A percentile compares a stretch with the other conserved stretches of the same genome.
phyloP scores from a whole-genome alignment of 2,113 vertebrate species.

The Polypterus bichir region DNA sequence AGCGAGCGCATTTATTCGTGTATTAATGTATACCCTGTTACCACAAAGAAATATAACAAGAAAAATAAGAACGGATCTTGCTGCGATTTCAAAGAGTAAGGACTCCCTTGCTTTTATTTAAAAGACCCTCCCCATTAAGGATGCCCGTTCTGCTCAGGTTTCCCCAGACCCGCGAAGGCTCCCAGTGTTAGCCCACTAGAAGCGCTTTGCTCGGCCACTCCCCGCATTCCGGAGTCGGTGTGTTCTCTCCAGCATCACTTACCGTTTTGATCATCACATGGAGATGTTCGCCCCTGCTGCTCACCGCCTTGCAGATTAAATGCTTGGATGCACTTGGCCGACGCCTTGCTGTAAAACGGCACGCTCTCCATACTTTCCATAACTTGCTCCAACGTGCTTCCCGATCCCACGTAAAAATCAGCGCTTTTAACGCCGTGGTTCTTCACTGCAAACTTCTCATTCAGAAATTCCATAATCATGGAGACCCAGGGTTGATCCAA shows the following conservation, averaged over 20 bases:
- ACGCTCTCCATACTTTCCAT: conserved; percentile 88
- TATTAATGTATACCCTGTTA: too few relatives aligned
- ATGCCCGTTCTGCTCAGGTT: too few relatives aligned
- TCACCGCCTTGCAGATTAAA: conserved; percentile 71
- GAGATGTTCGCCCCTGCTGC: conserved; percentile 66
- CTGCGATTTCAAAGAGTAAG: too few relatives aligned
- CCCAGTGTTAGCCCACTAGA: too few relatives aligned
- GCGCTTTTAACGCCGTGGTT: conserved; percentile 67
- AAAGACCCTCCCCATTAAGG: too few relatives aligned
- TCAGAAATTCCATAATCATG: conserved; percentile 90
- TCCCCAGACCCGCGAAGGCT: too few relatives aligned
- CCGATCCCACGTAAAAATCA: conserved; percentile 83
- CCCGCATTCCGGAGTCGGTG: neutral
- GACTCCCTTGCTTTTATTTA: too few relatives aligned
- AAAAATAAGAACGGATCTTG: too few relatives aligned
- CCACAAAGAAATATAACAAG: too few relatives aligned
- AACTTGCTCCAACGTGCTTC: conserved; percentile 72
- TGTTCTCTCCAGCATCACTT: conserved; percentile 28
- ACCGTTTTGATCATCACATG: conserved; percentile 71
- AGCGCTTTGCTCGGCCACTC: neutral
- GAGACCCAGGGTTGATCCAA: conserved; percentile 19
- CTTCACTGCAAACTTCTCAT: conserved; percentile 86
- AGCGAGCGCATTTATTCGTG: too few relatives aligned
- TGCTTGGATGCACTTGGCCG: conserved; percentile 74
- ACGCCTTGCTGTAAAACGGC: conserved; percentile 80